Evolutionary conservation across 2,888 invertebrate genomes (phyloP).

Genomic region (Apodemia duryi): DNA sequence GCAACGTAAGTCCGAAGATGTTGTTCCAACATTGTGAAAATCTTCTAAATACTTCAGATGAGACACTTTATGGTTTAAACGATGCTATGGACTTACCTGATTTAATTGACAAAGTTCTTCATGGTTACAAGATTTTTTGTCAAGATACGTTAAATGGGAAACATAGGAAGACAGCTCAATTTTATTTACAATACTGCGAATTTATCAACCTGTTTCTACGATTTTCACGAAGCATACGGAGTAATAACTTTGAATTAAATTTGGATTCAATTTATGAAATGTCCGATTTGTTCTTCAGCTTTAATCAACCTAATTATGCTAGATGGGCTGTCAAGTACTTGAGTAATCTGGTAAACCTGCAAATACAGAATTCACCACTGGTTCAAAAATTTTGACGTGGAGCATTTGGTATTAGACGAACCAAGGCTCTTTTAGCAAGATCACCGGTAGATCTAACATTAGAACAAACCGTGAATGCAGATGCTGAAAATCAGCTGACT

Average conservation of each 20-base stretch:
- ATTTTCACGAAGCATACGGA: constrained; percentile 34
- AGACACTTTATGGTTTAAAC: not conserved
- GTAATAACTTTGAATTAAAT: constrained; percentile 36
- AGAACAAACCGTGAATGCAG: constrained; percentile 40
- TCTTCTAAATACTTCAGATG: constrained; percentile 28
- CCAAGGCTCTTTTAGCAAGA: constrained; percentile 27
- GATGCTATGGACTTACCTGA: constrained; percentile 33
- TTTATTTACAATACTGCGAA: constrained; percentile 28
- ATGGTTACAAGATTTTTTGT: constrained; percentile 32
- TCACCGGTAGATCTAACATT: constrained; percentile 33
- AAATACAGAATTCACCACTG: constrained; percentile 30
- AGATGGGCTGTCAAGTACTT: constrained; percentile 30
- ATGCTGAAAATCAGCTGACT: constrained; percentile 24
- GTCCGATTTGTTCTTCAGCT: constrained; percentile 32
- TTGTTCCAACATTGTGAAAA: constrained; percentile 24
- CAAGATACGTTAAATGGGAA: not conserved
- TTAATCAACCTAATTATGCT: constrained; percentile 28
- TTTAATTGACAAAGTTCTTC: constrained; percentile 28
- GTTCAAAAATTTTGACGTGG: constrained; percentile 31
- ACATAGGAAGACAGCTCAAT: constrained; percentile 33
- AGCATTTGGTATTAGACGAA: constrained; percentile 35
- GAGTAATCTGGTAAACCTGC: constrained; percentile 33
- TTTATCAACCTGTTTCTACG: constrained; percentile 25
- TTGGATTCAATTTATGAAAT: constrained; percentile 33
- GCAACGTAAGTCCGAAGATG: not conserved